phyloP scores from a whole-genome alignment of 2,888 invertebrate species.

The Ophion costatus region DNA sequence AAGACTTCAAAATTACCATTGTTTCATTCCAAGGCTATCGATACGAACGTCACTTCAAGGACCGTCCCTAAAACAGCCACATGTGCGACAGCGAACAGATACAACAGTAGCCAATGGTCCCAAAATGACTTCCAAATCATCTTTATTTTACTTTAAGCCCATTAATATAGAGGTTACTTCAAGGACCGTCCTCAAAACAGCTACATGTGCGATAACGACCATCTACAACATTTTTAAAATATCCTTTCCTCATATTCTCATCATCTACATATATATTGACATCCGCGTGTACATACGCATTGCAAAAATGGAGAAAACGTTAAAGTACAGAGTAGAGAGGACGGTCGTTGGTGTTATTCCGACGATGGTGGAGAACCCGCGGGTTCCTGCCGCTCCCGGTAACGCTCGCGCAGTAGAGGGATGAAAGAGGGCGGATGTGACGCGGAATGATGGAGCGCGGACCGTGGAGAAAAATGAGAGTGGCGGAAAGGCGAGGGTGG shows the following conservation, averaged over 20 bases:
- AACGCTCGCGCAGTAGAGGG: conserved; percentile 72
- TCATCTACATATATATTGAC: conserved; percentile 7
- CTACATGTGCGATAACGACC: not conserved
- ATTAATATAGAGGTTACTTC: not conserved
- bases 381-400: conserved; percentile 39
- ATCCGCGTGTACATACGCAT: not conserved
- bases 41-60: not conserved
- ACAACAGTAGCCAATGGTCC: not conserved
- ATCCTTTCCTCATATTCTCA: not conserved
- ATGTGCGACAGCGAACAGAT: not conserved
- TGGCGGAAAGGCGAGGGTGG: conserved; percentile 83
- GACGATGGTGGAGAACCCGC: conserved; percentile 59
- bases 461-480: conserved; percentile 84
- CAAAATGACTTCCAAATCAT: no score
- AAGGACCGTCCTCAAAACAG: not conserved
- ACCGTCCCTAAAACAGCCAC: not conserved
- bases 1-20: no score
- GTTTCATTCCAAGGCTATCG: no score
- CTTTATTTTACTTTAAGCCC: no score
- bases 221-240: not conserved
- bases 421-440: conserved; percentile 83
- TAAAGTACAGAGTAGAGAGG: conserved; percentile 40
- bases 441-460: conserved; percentile 83
- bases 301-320: conserved; percentile 31
- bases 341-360: conserved; percentile 62